Percentiles rank a stretch among this genome's conserved stretches.
These are phyloP conservation scores for Drosophila lini DNA, from an alignment of 1,140 invertebrate species.

Conservation along the genomic window DNA sequence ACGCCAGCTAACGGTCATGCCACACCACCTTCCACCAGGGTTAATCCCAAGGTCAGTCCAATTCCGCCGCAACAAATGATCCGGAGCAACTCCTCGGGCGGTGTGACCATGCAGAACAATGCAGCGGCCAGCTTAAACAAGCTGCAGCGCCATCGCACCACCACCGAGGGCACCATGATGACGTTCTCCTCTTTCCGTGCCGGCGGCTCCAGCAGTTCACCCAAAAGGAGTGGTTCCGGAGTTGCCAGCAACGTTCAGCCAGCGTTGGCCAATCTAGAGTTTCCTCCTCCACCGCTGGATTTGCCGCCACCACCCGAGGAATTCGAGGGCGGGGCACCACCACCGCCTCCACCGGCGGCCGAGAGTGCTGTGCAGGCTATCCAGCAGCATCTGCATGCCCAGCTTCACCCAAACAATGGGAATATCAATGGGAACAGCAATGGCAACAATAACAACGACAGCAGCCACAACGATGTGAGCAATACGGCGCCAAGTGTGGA, in stretches of 20 bases:
- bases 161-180: constrained; percentile 84
- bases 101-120: constrained; percentile 87
- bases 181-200: constrained; percentile 85
- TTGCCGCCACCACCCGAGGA: constrained; percentile 91
- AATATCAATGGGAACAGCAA: constrained; percentile 84
- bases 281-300: constrained; percentile 91
- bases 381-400: constrained; percentile 72
- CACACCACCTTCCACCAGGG: constrained; percentile 38
- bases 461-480: constrained; percentile 86
- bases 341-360: constrained; percentile 75
- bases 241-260: constrained; percentile 67
- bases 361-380: constrained; percentile 71
- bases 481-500: constrained; percentile 88
- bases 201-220: constrained; percentile 84
- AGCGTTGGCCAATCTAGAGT: constrained; percentile 91
- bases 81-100: constrained; percentile 92
- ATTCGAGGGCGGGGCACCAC: constrained; percentile 84
- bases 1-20: constrained; percentile 63
- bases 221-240: constrained; percentile 84
- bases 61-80: constrained; percentile 89
- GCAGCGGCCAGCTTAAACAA: constrained; percentile 85
- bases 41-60: constrained; percentile 85
- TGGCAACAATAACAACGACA: constrained; percentile 48
- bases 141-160: constrained; percentile 85
- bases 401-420: constrained; percentile 59